phyloP scores from a whole-genome alignment of 2,888 invertebrate genomes.

The Drosophila setosimentum region DNA sequence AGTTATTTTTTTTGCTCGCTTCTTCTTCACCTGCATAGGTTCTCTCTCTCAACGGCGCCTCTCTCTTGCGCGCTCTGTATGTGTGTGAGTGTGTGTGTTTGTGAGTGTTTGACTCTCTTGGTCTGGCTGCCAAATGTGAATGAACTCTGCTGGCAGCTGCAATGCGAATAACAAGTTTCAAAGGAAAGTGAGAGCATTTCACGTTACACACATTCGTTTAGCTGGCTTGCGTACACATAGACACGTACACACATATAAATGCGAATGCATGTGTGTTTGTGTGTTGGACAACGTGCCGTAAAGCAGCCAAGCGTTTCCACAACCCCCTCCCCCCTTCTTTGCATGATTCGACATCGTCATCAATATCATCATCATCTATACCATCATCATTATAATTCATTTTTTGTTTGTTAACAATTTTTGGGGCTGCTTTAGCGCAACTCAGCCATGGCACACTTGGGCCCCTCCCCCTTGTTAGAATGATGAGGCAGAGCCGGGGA shows the following conservation, averaged over 20 bases:
- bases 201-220: constrained; percentile 52
- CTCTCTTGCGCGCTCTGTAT: constrained; percentile 22
- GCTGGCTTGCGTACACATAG: constrained; percentile 23
- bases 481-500: neutral
- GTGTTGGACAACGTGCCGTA: constrained; percentile 46
- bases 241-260: neutral
- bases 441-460: constrained; percentile 14
- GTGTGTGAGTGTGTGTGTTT: neutral
- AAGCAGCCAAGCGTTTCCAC: constrained; percentile 40
- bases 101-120: constrained; percentile 27
- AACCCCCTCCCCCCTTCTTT: neutral
- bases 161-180: constrained; percentile 83
- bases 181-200: constrained; percentile 85
- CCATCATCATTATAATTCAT: constrained; percentile 34
- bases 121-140: constrained; percentile 75
- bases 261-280: constrained; percentile 14
- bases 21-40: constrained; percentile 43
- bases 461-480: neutral
- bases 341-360: constrained; percentile 42
- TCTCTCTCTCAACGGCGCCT: constrained; percentile 26
- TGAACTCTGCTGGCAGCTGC: constrained; percentile 74
- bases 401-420: constrained; percentile 55
- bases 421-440: constrained; percentile 13
- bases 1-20: constrained; percentile 24
- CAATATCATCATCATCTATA: constrained; percentile 3